Evolutionary conservation across 2,113 vertebrate genomes (phyloP), one percentile per base, ranked within the genome.

Genomic region (Oceanodroma tethys): DNA sequence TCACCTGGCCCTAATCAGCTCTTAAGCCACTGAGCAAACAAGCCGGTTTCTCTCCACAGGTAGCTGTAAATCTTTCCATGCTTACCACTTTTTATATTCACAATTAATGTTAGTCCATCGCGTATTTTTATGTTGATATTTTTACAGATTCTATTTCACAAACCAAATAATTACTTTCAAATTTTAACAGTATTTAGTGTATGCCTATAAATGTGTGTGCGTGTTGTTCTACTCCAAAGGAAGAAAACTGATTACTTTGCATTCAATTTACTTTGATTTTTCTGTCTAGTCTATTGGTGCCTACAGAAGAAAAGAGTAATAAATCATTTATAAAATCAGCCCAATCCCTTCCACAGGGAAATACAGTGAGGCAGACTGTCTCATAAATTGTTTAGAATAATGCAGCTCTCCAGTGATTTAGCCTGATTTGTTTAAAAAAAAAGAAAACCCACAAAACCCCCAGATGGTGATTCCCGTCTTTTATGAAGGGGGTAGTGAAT

Each of bases 351-450:
- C 97, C 97, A 88, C 78, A 93, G 90, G 95, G 95, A 98, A 98
- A 98, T 97, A 93, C 45, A 97, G 85, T 68, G 83, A 97, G 95
- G 91, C 94, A 98, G 97, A 95, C 88, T 95, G 97, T 95, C 97
- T 98, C 96, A 98, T 98, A 98, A 98, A 98, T 98, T 98, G 97
- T 98, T 97, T 97, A 97, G 89, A 98, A 98, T 96, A 98, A 97
- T 70, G 25, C 73, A 95, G 81, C 76, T 97, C 91, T 97, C 96
- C 53, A 93, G 87, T 95, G 96, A 95, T 93, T 97, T 97, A 95
- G 87, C 75, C 65, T 97, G 97, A 97, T 97, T 96, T 96, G n/a
- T n/a, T n/a, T n/a, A n/a, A n/a, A n/a, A n/a, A n/a, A n/a, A n/a
- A n/a, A n/a, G 17, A 32, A 71, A 87, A 38, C 15, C 36, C 90